A percentile compares a stretch with the other conserved stretches of the same genome.
Conservation (phyloP, 2,888 invertebrate species). For the Adineta ricciae region DNA sequence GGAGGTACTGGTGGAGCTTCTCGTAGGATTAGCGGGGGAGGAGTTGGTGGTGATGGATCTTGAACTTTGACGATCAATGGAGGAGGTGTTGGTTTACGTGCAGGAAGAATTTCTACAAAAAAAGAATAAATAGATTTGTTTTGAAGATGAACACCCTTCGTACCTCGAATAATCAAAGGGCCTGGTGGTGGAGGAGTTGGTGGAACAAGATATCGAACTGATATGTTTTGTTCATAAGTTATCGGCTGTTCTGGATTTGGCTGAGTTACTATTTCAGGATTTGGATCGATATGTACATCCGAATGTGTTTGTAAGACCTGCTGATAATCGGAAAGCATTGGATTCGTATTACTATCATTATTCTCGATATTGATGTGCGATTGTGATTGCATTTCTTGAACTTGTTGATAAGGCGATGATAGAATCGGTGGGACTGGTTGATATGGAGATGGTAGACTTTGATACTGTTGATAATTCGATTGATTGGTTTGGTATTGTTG, state of each 20-base stretch:
- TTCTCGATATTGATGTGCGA: no score
- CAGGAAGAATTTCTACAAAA: background rate
- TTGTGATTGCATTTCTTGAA: no score
- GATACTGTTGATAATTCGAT: no score
- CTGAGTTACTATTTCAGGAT: background rate
- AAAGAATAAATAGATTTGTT: background rate
- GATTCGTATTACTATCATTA: background rate
- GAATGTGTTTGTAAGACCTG: background rate
- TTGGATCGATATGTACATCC: background rate
- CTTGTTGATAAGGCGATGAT: no score
- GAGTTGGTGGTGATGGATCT: background rate
- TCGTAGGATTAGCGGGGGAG: background rate
- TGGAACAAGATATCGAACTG: background rate
- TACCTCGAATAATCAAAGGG: conserved; percentile 11
- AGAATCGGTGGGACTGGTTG: no score
- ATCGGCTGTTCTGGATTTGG: background rate
- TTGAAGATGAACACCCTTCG: background rate
- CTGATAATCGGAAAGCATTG: background rate
- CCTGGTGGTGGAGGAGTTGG: conserved; percentile 14
- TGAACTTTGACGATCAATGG: background rate
- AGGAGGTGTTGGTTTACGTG: background rate
- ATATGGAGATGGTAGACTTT: no score
- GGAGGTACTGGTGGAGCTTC: conserved; percentile 5
- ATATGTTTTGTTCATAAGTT: conserved; percentile 10
- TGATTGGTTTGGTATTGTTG: no score